phyloP scores from a whole-genome alignment of 2,113 vertebrate species.

The Syngnathoides biaculeatus region DNA sequence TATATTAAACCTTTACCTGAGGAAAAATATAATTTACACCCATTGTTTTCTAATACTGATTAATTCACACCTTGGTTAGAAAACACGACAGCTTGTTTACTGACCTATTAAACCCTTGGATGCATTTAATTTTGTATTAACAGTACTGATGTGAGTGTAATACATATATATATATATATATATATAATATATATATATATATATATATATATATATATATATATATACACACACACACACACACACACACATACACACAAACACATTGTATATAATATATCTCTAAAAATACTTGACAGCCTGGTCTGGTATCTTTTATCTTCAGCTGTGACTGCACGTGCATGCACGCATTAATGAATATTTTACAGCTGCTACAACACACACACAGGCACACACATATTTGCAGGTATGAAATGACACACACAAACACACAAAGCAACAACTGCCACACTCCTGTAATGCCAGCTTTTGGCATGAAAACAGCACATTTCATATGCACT shows the following conservation, averaged over 20 bases:
- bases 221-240: no score
- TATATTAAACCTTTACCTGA: background rate
- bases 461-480: conserved; percentile 42
- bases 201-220: no score
- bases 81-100: conserved; percentile 13
- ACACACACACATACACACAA: no score
- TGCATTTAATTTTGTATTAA: conserved; percentile 38
- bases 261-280: no score
- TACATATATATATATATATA: no score
- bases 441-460: conserved; percentile 42
- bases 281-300: conserved; percentile 36
- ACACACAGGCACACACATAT: background rate
- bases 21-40: no score
- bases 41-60: background rate
- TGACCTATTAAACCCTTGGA: conserved; percentile 35
- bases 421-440: conserved; percentile 6
- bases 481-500: conserved; percentile 3
- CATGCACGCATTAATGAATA: background rate
- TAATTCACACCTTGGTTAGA: conserved; percentile 12
- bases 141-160: conserved; percentile 22
- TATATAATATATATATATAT: no score
- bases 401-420: conserved; percentile 14
- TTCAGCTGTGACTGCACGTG: background rate
- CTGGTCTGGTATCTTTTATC: conserved; percentile 21
- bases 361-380: background rate